Base-by-base conservation (phyloP, 2,797 vertebrate genomes). In the Thaleichthys pacificus region DNA sequence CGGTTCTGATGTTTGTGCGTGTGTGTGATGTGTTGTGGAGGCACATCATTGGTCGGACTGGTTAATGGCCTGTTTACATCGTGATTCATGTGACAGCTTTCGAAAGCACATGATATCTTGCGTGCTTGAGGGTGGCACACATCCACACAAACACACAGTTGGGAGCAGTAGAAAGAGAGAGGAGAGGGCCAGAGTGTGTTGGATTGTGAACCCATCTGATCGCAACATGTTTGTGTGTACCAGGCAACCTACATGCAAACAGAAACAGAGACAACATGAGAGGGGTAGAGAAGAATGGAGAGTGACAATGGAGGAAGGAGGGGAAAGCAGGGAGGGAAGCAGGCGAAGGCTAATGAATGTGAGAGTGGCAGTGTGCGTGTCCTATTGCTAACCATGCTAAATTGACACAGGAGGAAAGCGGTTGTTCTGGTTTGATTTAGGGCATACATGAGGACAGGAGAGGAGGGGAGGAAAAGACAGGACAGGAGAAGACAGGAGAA, bases 21-120 rank as follows among this genome's bases (percentile, higher is more conserved):
- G 68, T 69, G 56, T 42, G n/a, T 61, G 57, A 26, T 17, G 42
- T 70, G 71, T 74, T 70, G 65, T 35, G 21, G 30, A 66, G 80
- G 77, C 81, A 64, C 76, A 66, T 71, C 79, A 87, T 85, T 79
- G 35, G 79, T 85, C 84, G 78, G 28, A 64, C 3, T 47, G 60
- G 35, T 69, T 79, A 71, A 72, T 71, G 68, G 32, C 5, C 1
- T 85, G 86, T 87, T 87, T 87, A 77, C 68, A 56, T 71, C 30
- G 7, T 1, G 8, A 66, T 79, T 71, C 35, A 69, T 57, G 72
- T 58, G 64, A 15, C 26, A 67, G 42, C 21, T n/a, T 72, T 32
- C 12, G 57, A 61, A 76, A 70, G 68, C 67, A 74, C 69, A 71
- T 77, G 61, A 78, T 68, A 71, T 24, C 26, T 22, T 32, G 51